These are phyloP conservation scores for Melanotaenia boesemani DNA, from an alignment of 2,797 vertebrate genomes.

Conservation along the genomic window DNA sequence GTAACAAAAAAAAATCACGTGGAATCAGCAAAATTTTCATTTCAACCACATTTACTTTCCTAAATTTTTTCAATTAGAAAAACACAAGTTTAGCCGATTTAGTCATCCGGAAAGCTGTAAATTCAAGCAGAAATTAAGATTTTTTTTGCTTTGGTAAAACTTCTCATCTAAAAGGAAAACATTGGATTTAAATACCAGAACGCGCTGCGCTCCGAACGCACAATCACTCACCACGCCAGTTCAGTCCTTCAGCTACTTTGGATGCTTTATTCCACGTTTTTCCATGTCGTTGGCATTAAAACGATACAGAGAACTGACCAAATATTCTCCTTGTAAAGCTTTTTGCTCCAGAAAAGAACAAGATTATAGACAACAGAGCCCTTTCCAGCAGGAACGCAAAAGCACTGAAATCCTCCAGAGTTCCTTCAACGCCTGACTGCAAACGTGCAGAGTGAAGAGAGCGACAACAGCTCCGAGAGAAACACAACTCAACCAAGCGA, in stretches of 20 bases:
- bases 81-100: background rate
- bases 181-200: slow-evolving; percentile 21
- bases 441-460: slow-evolving; percentile 64
- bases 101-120: background rate
- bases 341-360: slow-evolving; percentile 8
- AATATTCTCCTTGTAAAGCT: slow-evolving; percentile 2
- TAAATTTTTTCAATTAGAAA: background rate
- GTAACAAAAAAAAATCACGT: background rate
- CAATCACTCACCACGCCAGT: slow-evolving; percentile 56
- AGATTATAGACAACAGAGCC: background rate
- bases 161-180: slow-evolving; percentile 28
- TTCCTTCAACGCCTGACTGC: slow-evolving; percentile 56
- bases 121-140: background rate
- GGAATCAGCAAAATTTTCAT: background rate
- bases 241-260: slow-evolving; percentile 73
- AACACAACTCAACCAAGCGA: slow-evolving; percentile 65
- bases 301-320: slow-evolving; percentile 19
- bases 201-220: slow-evolving; percentile 35
- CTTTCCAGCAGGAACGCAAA: slow-evolving; percentile 14
- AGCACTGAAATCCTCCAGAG: slow-evolving; percentile 37
- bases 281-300: slow-evolving; percentile 60
- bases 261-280: slow-evolving; percentile 64
- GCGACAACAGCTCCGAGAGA: slow-evolving; percentile 58
- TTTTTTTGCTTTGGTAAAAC: slow-evolving; percentile 8
- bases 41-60: background rate